Evolutionary conservation across 2,113 vertebrate species (phyloP).

Genomic region (Arenaria interpres): DNA sequence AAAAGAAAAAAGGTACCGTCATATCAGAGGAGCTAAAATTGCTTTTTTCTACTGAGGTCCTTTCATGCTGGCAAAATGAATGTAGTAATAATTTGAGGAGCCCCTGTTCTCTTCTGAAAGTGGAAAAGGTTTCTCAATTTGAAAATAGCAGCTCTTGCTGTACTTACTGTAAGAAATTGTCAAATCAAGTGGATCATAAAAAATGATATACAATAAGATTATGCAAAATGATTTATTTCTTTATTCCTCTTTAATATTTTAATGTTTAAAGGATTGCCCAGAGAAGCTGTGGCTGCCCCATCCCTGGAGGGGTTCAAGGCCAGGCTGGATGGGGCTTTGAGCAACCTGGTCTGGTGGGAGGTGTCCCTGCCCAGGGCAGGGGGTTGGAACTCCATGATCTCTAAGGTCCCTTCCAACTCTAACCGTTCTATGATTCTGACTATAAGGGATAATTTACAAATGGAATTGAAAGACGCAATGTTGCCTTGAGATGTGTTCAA

Average conservation of each 20-base stretch:
- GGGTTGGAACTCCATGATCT: too few relatives aligned
- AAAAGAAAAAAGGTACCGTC: neutral
- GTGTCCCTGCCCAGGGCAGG: too few relatives aligned
- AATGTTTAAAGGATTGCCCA: neutral
- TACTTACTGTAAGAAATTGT: neutral
- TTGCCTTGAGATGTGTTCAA: neutral
- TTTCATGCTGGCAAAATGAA: neutral
- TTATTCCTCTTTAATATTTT: neutral
- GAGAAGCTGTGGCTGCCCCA: too few relatives aligned
- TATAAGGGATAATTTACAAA: neutral
- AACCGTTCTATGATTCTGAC: too few relatives aligned
- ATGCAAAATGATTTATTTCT: neutral
- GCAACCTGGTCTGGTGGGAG: too few relatives aligned
- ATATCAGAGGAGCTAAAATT: neutral
- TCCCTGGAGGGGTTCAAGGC: too few relatives aligned
- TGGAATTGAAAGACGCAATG: neutral
- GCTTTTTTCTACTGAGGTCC: neutral
- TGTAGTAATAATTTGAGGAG: neutral
- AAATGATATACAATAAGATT: neutral
- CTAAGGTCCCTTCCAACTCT: too few relatives aligned
- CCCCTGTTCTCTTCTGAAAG: neutral
- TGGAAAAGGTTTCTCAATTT: neutral
- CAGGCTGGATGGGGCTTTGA: too few relatives aligned
- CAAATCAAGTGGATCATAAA: neutral
- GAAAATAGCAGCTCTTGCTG: neutral